These are phyloP conservation scores for Leptatherina wallacei DNA, from an alignment of 2,797 vertebrate genomes.

Conservation along the genomic window DNA sequence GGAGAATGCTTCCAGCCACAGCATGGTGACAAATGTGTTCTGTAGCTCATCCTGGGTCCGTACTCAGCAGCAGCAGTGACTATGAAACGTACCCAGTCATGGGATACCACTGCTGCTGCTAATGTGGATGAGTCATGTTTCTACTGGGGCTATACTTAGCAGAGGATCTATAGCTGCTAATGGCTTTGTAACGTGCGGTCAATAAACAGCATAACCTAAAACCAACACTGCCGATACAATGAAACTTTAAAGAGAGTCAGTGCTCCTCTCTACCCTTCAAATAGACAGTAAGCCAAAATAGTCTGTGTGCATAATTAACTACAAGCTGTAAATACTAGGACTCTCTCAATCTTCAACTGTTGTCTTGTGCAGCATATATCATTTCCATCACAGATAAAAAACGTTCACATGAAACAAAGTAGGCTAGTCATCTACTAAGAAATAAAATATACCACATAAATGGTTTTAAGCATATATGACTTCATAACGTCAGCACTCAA, in stretches of 20 bases:
- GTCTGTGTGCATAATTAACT: background rate
- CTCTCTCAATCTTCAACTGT: background rate
- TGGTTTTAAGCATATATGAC: constrained; percentile 6
- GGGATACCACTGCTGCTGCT: constrained; percentile 27
- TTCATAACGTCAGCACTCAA: background rate
- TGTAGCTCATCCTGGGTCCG: constrained; percentile 44
- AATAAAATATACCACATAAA: background rate
- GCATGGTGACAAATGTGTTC: constrained; percentile 35
- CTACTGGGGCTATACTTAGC: constrained; percentile 50
- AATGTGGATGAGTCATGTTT: constrained; percentile 58
- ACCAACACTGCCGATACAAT: constrained; percentile 24
- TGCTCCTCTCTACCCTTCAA: constrained; percentile 15
- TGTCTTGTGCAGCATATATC: background rate
- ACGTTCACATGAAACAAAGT: background rate
- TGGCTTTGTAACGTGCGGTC: constrained; percentile 61
- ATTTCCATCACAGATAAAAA: background rate
- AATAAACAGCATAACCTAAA: constrained; percentile 51
- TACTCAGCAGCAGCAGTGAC: constrained; percentile 12
- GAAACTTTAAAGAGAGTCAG: constrained; percentile 16
- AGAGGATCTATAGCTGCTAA: constrained; percentile 59
- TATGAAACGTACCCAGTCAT: constrained; percentile 27
- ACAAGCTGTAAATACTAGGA: background rate
- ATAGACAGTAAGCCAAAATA: constrained; percentile 8
- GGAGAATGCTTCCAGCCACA: constrained; percentile 59
- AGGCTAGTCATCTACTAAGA: background rate